Evolutionary conservation across 2,797 vertebrate genomes (phyloP).

Genomic region (Macropodus opercularis): DNA sequence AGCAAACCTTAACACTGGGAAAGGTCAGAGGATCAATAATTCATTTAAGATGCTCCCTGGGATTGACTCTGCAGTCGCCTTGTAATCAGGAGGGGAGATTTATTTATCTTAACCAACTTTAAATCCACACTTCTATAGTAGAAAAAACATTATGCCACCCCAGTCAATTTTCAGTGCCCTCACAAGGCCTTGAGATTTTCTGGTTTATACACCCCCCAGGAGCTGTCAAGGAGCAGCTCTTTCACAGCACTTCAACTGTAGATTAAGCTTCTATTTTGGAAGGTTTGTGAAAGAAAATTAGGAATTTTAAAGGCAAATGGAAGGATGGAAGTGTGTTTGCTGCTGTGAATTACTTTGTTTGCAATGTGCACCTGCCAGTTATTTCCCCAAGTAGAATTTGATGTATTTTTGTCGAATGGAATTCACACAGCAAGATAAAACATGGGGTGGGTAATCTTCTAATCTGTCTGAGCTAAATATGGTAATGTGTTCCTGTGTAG

Average conservation of each 20-base stretch:
- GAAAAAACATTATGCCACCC: slow-evolving; percentile 55
- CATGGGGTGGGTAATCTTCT: neutral
- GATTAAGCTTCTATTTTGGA: slow-evolving; percentile 47
- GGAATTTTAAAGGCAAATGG: slow-evolving; percentile 23
- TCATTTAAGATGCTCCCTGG: slow-evolving; percentile 83
- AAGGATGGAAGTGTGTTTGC: slow-evolving; percentile 20
- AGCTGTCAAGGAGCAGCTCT: slow-evolving; percentile 41
- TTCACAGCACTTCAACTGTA: slow-evolving; percentile 46
- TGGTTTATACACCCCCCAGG: slow-evolving; percentile 65
- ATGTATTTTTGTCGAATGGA: neutral
- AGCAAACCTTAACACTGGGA: slow-evolving; percentile 72
- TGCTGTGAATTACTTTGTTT: neutral
- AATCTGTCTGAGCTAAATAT: neutral
- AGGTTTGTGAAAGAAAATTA: slow-evolving; percentile 23
- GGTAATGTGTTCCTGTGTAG: neutral
- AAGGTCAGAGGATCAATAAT: slow-evolving; percentile 86
- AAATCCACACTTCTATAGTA: slow-evolving; percentile 65
- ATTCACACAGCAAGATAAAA: neutral
- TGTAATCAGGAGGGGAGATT: slow-evolving; percentile 79
- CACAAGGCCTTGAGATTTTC: slow-evolving; percentile 63
- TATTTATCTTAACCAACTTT: slow-evolving; percentile 82
- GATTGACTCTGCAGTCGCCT: slow-evolving; percentile 72
- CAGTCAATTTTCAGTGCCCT: slow-evolving; percentile 71
- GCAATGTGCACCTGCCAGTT: slow-evolving; percentile 1
- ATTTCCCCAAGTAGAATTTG: neutral